Base-by-base conservation (phyloP, 2,888 invertebrate species). In the Choreutis nemorana region DNA sequence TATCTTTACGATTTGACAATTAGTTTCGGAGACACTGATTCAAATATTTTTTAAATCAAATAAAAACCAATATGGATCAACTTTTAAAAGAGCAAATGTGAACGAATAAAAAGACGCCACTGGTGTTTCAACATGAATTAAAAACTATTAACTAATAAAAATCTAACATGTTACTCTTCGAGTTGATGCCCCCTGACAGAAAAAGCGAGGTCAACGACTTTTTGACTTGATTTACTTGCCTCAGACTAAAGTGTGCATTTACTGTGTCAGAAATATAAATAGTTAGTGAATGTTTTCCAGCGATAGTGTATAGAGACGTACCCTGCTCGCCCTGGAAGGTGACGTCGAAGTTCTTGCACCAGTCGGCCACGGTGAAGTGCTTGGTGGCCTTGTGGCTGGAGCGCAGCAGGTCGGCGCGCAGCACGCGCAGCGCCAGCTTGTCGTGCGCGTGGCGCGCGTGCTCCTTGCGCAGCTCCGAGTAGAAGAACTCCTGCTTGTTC, bases 241-340 rank as follows among this genome's bases (percentile, higher is more conserved):
- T 26, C 21, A 23, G 15, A 26, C 12, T 6, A 21, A 26, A 23
- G 11, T 8, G 3, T 12, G 15, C 8, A 23, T 11, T 12, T 9
- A 12, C 10, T 7, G 10, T 14, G 27, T 6, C 3, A 10, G 13
- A 21, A 8, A 27, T 18, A 4, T 13, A 9, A 10, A 9, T 10
- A 20, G 21, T 9, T 11, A 11, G 8, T 22, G 16, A 3, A n/a
- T 16, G 3, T 13, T 7, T n/a, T 22, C 23, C 22, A 22, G n/a
- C 5, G 9, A 8, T 9, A 25, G 2, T 13, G 9, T 7, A 11
- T 20, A 28, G 8, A 3, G 3, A 22, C 30, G 40, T 48, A 89
- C 93, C 96, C 82, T 93, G 93, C 63, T 97, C 96, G n/a, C 94
- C 94, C 59, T 90, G 87, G 68, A 96, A 96, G 31, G 87, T 87